phyloP scores from a whole-genome alignment of 2,797 vertebrate genomes.

The Cynopterus sphinx region DNA sequence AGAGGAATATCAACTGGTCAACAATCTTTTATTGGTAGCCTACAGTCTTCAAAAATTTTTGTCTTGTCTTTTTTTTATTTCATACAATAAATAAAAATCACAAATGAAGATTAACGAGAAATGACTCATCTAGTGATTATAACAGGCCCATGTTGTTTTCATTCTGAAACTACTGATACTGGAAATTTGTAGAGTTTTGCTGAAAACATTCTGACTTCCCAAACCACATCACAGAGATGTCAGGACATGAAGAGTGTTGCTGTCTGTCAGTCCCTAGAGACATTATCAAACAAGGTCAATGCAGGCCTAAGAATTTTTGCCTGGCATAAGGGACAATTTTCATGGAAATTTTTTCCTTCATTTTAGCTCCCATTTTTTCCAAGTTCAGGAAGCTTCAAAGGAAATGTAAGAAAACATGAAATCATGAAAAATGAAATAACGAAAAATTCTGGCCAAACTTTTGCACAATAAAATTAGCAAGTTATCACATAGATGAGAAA shows the following conservation, averaged over 20 bases:
- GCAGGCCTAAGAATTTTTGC: neutral
- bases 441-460: slow-evolving; percentile 10
- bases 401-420: slow-evolving; percentile 47
- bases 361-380: slow-evolving; percentile 20
- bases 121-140: neutral
- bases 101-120: neutral
- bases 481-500: neutral
- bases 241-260: neutral
- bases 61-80: neutral
- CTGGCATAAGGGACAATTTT: slow-evolving; percentile 13
- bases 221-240: slow-evolving; percentile 40
- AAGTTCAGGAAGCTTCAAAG: slow-evolving; percentile 15
- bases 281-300: neutral
- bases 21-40: neutral
- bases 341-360: slow-evolving; percentile 42
- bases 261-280: neutral
- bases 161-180: neutral
- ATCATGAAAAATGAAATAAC: neutral
- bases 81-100: slow-evolving; percentile 13
- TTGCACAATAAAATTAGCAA: neutral
- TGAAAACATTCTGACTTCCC: neutral
- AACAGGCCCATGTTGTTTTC: neutral
- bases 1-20: neutral
- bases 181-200: slow-evolving; percentile 16
- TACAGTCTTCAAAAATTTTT: neutral